Evolutionary conservation across 2,888 invertebrate species (phyloP).

Genomic region (Pandemis cinnamomeana): DNA sequence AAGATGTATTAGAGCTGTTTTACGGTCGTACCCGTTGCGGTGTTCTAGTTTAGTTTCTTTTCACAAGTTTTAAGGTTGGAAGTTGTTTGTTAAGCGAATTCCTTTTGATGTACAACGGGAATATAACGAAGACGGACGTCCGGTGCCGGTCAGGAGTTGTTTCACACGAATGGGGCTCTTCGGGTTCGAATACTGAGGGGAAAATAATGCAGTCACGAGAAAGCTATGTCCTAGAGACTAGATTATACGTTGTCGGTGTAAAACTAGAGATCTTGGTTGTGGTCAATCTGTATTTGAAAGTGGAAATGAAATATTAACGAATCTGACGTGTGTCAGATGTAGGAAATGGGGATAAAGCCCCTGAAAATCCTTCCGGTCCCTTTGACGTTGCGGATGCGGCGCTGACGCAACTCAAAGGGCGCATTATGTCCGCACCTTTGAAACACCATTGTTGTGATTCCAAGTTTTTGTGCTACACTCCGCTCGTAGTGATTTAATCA

Average conservation of each 20-base stretch:
- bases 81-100: slow-evolving; percentile 60
- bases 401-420: slow-evolving; percentile 68
- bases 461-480: slow-evolving; percentile 64
- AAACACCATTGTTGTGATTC: slow-evolving; percentile 75
- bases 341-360: slow-evolving; percentile 54
- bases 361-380: slow-evolving; percentile 76
- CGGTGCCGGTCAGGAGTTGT: slow-evolving; percentile 84
- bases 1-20: slow-evolving; percentile 74
- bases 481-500: slow-evolving; percentile 63
- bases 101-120: slow-evolving; percentile 83
- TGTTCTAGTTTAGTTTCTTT: slow-evolving; percentile 52
- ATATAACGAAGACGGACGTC: slow-evolving; percentile 84
- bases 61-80: slow-evolving; percentile 65
- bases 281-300: neutral
- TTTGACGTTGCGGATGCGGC: slow-evolving; percentile 68
- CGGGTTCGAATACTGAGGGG: slow-evolving; percentile 47
- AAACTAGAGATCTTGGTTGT: neutral
- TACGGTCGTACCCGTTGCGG: slow-evolving; percentile 52
- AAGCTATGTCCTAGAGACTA: neutral
- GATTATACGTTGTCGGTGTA: neutral
- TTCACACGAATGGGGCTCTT: slow-evolving; percentile 76
- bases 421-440: slow-evolving; percentile 66
- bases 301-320: neutral
- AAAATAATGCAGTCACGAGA: slow-evolving; percentile 46
- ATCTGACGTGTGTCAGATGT: slow-evolving; percentile 45